Evolutionary conservation across 1,140 invertebrate species (phyloP), one percentile per base, ranked within the genome.

Genomic region (Wasmannia auropunctata): DNA sequence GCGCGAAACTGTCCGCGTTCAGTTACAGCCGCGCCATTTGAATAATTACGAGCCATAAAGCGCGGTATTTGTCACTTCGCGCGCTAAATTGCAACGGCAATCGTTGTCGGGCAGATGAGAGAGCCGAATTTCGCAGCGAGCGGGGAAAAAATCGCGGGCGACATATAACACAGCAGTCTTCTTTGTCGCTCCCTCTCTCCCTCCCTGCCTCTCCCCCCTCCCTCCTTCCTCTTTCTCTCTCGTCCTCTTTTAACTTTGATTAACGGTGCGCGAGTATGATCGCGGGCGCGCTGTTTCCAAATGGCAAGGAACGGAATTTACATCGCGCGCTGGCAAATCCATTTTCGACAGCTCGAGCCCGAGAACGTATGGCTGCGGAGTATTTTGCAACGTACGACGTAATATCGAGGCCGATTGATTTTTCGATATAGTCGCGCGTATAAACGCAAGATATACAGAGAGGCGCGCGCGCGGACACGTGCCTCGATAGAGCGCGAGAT

Each of bases 41-140:
- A 90, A 86, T 88, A 86, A 90, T 90, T 83, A 75, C 63, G 60
- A 87, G 34, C 83, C 86, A 81, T 86, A 86, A 87, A 80, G 80
- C 40, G 34, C 28, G 34, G n/a, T 76, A 77, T 87, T 86, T 85
- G 58, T 87, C 81, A 79, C 67, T 86, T 67, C 25, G 63, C 31
- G n/a, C 56, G 70, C 28, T 72, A 75, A 51, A 79, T 72, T 80
- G 75, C 67, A 81, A 81, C 49, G 63, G 63, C 63, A 72, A 65
- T 74, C 49, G 28, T 86, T 76, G 85, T 88, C 85, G 62, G 46
- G n/a, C 22, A 58, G 22, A n/a, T 37, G 83, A 19, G 67, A 37
- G 60, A 69, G 54, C 58, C 43, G 75, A 56, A 77, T 85, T 62
- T 85, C 34, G 31, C 25, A 76, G 6, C 72, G 46, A 76, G 58